Percentiles rank a stretch among this genome's conserved stretches.
These are phyloP conservation scores for Oithona nana DNA, from an alignment of 2,888 invertebrate species.

Conservation along the genomic window DNA sequence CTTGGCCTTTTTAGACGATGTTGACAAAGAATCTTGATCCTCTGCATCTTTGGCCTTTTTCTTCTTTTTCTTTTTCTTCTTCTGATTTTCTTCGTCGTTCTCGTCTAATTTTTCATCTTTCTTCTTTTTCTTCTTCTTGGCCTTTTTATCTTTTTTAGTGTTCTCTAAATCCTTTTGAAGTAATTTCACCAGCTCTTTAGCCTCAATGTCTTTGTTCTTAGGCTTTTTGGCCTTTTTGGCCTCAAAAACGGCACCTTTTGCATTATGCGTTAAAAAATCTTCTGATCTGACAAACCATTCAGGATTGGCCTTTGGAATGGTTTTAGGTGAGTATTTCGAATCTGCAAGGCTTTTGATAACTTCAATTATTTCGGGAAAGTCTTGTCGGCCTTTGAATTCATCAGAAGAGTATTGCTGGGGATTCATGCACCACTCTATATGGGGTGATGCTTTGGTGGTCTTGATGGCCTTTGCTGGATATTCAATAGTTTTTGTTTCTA, in stretches of 20 bases:
- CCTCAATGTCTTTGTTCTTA: background rate
- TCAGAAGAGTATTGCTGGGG: background rate
- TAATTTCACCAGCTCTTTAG: background rate
- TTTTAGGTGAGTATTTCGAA: background rate
- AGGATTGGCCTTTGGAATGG: background rate
- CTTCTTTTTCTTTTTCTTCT: constrained; percentile 10
- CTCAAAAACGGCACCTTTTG: background rate
- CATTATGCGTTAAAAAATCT: background rate
- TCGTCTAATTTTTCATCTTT: background rate
- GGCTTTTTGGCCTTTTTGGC: background rate
- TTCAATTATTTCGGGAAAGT: background rate
- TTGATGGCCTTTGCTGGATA: background rate
- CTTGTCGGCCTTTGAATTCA: background rate
- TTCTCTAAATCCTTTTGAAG: background rate
- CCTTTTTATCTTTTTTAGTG: background rate
- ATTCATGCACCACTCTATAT: background rate
- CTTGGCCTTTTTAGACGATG: constrained; percentile 4
- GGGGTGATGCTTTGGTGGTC: background rate
- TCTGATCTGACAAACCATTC: background rate
- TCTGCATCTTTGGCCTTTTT: background rate
- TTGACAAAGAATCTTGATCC: background rate
- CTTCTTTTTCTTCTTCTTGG: background rate
- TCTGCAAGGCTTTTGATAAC: background rate
- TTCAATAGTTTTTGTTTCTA: background rate
- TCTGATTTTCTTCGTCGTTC: background rate